Evolutionary conservation across 2,797 vertebrate genomes (phyloP).

Genomic region (Glyptemys insculpta): DNA sequence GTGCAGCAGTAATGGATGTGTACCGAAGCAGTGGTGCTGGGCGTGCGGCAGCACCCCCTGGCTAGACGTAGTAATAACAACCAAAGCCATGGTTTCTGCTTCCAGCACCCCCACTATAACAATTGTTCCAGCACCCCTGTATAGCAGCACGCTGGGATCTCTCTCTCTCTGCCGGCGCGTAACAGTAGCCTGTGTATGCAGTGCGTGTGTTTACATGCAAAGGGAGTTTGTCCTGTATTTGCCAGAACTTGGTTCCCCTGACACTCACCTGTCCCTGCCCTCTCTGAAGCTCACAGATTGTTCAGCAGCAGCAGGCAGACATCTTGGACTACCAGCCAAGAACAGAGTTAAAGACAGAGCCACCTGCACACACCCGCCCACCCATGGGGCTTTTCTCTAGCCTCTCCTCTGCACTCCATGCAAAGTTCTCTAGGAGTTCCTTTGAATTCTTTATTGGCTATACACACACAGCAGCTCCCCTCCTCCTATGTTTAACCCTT

Average conservation of each 20-base stretch:
- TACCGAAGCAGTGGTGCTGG: neutral
- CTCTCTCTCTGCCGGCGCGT: neutral
- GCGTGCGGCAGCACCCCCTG: neutral
- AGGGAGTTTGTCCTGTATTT: neutral
- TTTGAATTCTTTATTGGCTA: neutral
- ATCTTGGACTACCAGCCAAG: neutral
- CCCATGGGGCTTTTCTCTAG: neutral
- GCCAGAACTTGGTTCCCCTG: neutral
- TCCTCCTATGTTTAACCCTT: neutral
- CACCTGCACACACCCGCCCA: neutral
- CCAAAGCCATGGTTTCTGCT: neutral
- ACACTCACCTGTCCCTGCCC: neutral
- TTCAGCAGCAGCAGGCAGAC: constrained; percentile 38
- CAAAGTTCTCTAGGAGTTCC: neutral
- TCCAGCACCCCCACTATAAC: neutral
- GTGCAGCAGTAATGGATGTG: neutral
- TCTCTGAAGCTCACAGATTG: neutral
- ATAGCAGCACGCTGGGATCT: neutral
- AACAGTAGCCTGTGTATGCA: neutral
- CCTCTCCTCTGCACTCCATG: neutral
- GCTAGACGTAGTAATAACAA: neutral
- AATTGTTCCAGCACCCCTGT: neutral
- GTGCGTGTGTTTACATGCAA: neutral
- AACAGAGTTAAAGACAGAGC: neutral
- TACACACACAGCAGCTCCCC: neutral